Evolutionary conservation across 2,888 invertebrate genomes (phyloP).

Genomic region (Graphium colonna): DNA sequence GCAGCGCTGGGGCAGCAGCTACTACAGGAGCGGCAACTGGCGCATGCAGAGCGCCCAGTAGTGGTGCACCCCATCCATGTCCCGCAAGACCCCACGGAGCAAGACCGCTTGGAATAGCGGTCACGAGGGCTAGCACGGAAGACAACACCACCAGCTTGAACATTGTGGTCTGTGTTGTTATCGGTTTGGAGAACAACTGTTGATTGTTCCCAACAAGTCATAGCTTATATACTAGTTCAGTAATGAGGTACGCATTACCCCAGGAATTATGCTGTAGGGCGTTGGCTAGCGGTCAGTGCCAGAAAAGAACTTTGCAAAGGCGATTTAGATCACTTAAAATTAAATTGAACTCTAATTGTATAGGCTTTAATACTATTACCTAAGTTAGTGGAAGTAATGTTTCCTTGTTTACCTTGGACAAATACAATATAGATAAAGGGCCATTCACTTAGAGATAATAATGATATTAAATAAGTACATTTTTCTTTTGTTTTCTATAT

Average conservation of each 20-base stretch:
- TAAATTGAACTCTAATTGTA: conserved; percentile 10
- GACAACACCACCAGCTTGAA: conserved; percentile 82
- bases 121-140: conserved; percentile 79
- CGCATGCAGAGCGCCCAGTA: conserved; percentile 43
- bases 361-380: conserved; percentile 1
- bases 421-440: conserved; percentile 57
- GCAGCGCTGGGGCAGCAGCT: conserved; percentile 45
- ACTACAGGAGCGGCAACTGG: conserved; percentile 32
- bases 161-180: conserved; percentile 78
- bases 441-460: conserved; percentile 40
- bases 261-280: conserved; percentile 44
- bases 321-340: neutral
- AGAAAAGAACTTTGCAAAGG: conserved; percentile 28
- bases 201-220: conserved; percentile 43
- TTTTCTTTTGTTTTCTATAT: too few species aligned
- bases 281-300: conserved; percentile 31
- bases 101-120: conserved; percentile 64
- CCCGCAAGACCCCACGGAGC: conserved; percentile 33
- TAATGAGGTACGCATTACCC: conserved; percentile 60
- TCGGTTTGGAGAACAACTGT: conserved; percentile 60
- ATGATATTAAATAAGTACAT: too few species aligned
- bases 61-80: conserved; percentile 37
- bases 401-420: conserved; percentile 67
- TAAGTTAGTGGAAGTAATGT: conserved; percentile 25
- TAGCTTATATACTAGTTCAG: conserved; percentile 66